Base-by-base conservation (phyloP, 2,113 vertebrate species). In the Chamaetylas fuelleborni region DNA sequence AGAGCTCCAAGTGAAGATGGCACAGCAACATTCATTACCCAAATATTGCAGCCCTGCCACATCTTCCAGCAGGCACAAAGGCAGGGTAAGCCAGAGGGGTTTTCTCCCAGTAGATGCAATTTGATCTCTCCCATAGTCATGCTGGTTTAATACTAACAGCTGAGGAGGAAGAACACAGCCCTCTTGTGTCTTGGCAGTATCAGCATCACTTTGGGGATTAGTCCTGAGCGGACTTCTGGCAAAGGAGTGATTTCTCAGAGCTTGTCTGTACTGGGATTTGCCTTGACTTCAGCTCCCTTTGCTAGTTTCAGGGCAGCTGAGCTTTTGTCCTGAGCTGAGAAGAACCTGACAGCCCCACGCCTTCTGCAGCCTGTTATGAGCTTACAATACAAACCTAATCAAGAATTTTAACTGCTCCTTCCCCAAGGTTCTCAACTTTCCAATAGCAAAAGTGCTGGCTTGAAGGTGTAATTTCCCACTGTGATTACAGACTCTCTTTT, bases 121-220 rank as follows among this genome's bases (percentile, higher is more conserved):
- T 19, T 54, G 17, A 86, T 89, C 70, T 83, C 54, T 69, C 43
- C 45, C 15, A 36, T 0, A 76, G 47, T 47, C 78, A 51, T 12
- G 17, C 25, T 48, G 23, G 20, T 90, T 94, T 82, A 86, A 66
- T 51, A 70, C 62, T 74, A 94, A 80, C n/a, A 66, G 64, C 48
- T 58, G 56, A 86, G 76, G 48, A 88, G 42, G 71, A 80, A 77
- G 42, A 86, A 67, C 62, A 57, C 58, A 50, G 84, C 26, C 42
- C 26, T 70, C 74, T 70, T 33, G 36, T 77, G 70, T 74, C 87
- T 88, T 91, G 81, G 71, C 38, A 73, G 3, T 86, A 82, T 79
- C 83, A 88, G 47, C 85, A 86, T 54, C 93, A 71, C 79, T 56
- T 53, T 22, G 69, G 61, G 78, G 79, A 92, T 82, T 53, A 85